Conservation (phyloP, 1,140 invertebrate species). For the Trichonephila clavata region DNA sequence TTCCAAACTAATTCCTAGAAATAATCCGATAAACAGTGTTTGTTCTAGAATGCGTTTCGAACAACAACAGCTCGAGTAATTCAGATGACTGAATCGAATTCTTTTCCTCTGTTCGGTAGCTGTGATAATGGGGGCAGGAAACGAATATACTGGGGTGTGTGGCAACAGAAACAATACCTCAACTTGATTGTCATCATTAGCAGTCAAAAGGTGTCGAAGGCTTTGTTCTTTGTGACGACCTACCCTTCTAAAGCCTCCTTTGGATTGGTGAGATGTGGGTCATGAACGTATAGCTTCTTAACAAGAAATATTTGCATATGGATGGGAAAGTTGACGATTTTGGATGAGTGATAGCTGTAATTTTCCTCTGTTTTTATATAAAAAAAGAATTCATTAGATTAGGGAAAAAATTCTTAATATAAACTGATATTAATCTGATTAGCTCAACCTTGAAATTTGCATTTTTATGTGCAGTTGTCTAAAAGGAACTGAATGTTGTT, state of each 20-base stretch:
- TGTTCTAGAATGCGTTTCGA: too few relatives aligned
- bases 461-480: too few relatives aligned
- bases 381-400: too few relatives aligned
- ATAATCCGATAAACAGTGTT: too few relatives aligned
- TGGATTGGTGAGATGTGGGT: constrained; percentile 20
- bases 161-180: constrained; percentile 40
- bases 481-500: too few relatives aligned
- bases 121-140: constrained; percentile 19
- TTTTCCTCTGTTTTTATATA: background rate
- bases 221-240: constrained; percentile 60
- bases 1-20: too few relatives aligned
- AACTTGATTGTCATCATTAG: constrained; percentile 61
- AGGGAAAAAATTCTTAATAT: too few relatives aligned
- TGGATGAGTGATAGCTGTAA: background rate
- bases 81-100: too few relatives aligned
- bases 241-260: background rate
- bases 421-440: too few relatives aligned
- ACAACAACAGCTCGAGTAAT: too few relatives aligned
- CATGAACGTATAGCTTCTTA: constrained; percentile 38
- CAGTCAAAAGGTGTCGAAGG: constrained; percentile 66
- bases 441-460: too few relatives aligned
- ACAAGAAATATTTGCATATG: background rate
- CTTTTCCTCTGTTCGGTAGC: too few relatives aligned
- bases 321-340: background rate
- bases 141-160: constrained; percentile 1